These are phyloP conservation scores for Sweltsa coloradensis DNA, from an alignment of 1,140 invertebrate genomes.

Conservation along the genomic window DNA sequence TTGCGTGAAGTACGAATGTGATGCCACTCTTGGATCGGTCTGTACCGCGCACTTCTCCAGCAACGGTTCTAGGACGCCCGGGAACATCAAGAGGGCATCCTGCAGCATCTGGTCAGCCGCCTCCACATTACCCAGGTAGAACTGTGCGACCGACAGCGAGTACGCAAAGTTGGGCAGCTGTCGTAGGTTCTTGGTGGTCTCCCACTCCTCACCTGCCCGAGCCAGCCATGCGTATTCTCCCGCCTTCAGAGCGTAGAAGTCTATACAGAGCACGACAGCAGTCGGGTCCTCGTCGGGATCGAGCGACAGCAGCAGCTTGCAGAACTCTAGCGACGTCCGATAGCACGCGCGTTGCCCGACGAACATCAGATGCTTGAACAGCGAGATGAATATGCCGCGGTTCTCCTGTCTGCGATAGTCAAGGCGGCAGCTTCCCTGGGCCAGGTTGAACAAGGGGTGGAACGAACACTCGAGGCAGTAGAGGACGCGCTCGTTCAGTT, in stretches of 20 bases:
- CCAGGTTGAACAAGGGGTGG: slow-evolving; percentile 69
- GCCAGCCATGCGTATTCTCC: slow-evolving; percentile 72
- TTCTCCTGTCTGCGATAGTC: slow-evolving; percentile 78
- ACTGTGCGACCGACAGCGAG: slow-evolving; percentile 68
- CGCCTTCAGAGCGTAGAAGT: slow-evolving; percentile 74
- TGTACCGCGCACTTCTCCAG: slow-evolving; percentile 67
- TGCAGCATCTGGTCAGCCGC: slow-evolving; percentile 51
- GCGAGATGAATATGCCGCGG: slow-evolving; percentile 65
- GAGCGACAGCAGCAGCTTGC: slow-evolving; percentile 61
- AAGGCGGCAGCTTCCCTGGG: slow-evolving; percentile 58
- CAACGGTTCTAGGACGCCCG: slow-evolving; percentile 55
- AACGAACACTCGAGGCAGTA: slow-evolving; percentile 66
- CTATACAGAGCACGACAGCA: slow-evolving; percentile 65
- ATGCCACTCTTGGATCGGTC: slow-evolving; percentile 46
- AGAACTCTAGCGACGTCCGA: slow-evolving; percentile 67
- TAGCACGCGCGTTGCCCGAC: slow-evolving; percentile 70
- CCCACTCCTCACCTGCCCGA: slow-evolving; percentile 54
- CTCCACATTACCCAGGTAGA: slow-evolving; percentile 33
- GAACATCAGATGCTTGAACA: slow-evolving; percentile 76
- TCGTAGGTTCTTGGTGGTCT: slow-evolving; percentile 51
- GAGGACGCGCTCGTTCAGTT: slow-evolving; percentile 65
- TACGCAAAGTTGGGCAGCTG: slow-evolving; percentile 83
- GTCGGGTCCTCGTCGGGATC: slow-evolving; percentile 78
- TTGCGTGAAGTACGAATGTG: slow-evolving; percentile 32
- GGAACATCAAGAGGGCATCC: slow-evolving; percentile 74